phyloP scores from a whole-genome alignment of 2,888 invertebrate species.

The Teinopalpus imperialis region DNA sequence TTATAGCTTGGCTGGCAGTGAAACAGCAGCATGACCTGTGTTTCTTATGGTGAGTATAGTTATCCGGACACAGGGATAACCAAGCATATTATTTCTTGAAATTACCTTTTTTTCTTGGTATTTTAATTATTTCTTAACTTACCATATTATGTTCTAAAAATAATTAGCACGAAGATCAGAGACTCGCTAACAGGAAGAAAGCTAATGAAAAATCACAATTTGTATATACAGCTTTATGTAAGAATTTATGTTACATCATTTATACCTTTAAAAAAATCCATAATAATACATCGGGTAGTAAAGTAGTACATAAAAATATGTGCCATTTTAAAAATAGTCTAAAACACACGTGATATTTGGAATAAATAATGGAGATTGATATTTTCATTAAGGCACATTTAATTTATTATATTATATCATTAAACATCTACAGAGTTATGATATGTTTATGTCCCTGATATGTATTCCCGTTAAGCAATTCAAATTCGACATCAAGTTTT shows the following conservation, averaged over 20 bases:
- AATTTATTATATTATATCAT: neutral
- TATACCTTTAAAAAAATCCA: neutral
- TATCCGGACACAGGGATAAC: no score
- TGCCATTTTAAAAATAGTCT: neutral
- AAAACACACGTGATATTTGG: neutral
- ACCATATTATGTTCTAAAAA: no score
- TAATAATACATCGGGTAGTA: neutral
- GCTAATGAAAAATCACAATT: neutral
- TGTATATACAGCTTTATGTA: conserved; percentile 8
- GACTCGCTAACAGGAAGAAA: no score
- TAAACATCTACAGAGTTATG: neutral
- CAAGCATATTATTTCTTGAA: no score
- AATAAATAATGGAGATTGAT: neutral
- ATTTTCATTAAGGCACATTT: neutral
- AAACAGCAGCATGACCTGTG: no score
- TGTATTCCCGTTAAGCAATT: neutral
- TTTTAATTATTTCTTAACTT: no score
- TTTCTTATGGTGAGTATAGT: no score
- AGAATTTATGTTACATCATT: neutral
- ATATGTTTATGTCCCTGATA: conserved; percentile 5
- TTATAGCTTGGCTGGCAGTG: no score
- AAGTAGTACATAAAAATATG: conserved; percentile 5
- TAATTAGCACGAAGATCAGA: no score
- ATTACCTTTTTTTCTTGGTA: no score
- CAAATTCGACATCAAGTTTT: neutral